Conservation (phyloP, 2,113 vertebrate genomes). For the Phalacrocorax aristotelis region DNA sequence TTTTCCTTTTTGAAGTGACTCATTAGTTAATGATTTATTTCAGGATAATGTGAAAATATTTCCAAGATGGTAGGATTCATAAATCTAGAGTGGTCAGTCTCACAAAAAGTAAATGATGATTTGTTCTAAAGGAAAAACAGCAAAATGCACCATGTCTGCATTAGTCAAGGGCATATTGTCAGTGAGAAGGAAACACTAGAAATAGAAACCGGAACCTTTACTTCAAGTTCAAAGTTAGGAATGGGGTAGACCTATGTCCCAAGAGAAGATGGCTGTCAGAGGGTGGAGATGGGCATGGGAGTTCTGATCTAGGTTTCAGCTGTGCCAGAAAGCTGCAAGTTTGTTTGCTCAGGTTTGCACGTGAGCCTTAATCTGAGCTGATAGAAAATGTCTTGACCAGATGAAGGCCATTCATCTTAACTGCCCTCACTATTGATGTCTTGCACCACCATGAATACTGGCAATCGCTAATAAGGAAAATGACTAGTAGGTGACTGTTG, state of each 20-base stretch:
- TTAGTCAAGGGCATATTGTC: neutral
- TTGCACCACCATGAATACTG: neutral
- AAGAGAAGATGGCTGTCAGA: neutral
- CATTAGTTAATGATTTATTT: neutral
- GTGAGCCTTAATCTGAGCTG: neutral
- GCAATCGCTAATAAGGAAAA: neutral
- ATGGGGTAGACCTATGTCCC: neutral
- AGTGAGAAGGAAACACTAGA: neutral
- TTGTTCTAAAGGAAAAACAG: neutral
- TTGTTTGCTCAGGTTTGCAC: neutral
- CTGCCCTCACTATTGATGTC: neutral
- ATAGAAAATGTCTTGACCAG: neutral
- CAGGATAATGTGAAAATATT: neutral
- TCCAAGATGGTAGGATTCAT: neutral
- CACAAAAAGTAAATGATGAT: neutral
- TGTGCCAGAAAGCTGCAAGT: neutral
- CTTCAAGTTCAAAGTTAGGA: neutral
- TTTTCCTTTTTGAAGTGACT: neutral
- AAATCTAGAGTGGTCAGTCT: neutral
- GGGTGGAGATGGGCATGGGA: neutral
- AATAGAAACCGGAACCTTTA: neutral
- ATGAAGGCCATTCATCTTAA: neutral
- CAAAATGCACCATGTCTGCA: neutral
- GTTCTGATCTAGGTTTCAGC: neutral
- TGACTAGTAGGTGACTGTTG: neutral